Conservation (phyloP, 2,113 vertebrate species). For the Geococcyx californianus region DNA sequence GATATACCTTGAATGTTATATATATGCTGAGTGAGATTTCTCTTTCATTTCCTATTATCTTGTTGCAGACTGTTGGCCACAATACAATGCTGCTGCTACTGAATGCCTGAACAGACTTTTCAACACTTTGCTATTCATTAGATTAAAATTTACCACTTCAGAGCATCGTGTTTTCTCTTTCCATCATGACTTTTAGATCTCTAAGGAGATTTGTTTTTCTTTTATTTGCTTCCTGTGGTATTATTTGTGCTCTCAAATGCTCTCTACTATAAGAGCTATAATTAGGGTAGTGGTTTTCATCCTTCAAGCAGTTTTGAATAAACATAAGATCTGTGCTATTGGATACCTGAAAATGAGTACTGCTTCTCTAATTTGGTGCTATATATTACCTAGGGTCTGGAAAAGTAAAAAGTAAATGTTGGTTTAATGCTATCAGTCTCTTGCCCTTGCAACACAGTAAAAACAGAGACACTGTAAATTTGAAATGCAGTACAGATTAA, state of each 20-base stretch:
- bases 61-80: not conserved
- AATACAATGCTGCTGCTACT: not conserved
- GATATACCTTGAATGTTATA: not conserved
- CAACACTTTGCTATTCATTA: not conserved
- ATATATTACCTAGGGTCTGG: not conserved
- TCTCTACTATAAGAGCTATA: not conserved
- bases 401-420: not conserved
- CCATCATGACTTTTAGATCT: not conserved
- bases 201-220: not conserved
- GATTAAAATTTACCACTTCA: not conserved
- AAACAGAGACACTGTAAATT: not conserved
- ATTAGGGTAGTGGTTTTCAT: not conserved
- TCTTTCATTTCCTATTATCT: not conserved
- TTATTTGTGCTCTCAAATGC: conserved; percentile 17
- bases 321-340: not conserved
- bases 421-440: not conserved
- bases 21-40: not conserved
- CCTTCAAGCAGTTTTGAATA: conserved; percentile 2
- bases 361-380: not conserved
- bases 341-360: not conserved
- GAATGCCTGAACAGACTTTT: conserved; percentile 28
- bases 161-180: not conserved
- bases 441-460: not conserved
- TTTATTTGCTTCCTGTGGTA: not conserved
- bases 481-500: not conserved